These are phyloP conservation scores for Drosophila pruinosa DNA, from an alignment of 1,140 invertebrate genomes.

Conservation along the genomic window DNA sequence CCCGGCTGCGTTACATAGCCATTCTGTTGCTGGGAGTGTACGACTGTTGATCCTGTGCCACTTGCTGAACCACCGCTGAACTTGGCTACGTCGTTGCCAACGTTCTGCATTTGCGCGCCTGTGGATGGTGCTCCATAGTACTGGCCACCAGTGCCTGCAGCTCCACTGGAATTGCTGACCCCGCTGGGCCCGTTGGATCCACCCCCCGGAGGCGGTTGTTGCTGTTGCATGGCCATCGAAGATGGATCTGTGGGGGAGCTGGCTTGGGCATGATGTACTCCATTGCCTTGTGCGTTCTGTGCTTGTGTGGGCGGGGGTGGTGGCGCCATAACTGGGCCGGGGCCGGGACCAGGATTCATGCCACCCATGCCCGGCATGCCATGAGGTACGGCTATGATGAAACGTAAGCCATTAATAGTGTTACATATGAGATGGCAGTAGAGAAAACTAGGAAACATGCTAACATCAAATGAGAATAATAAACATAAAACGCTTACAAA, in stretches of 20 bases:
- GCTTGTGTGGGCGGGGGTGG: conserved; percentile 73
- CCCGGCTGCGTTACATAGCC: conserved; percentile 67
- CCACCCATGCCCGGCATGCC: conserved; percentile 74
- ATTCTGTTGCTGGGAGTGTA: conserved; percentile 83
- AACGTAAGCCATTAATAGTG: neutral
- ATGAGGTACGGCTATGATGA: conserved; percentile 72
- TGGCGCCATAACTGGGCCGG: conserved; percentile 72
- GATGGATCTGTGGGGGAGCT: conserved; percentile 65
- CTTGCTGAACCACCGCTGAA: conserved; percentile 43
- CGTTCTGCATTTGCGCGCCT: conserved; percentile 65
- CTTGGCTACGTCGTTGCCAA: conserved; percentile 53
- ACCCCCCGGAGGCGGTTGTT: conserved; percentile 47
- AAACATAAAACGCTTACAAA: conserved; percentile 84
- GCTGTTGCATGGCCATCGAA: conserved; percentile 63
- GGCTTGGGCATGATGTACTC: conserved; percentile 64
- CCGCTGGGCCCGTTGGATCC: conserved; percentile 49
- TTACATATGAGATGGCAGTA: conserved; percentile 11
- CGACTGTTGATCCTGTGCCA: conserved; percentile 63
- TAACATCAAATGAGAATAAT: conserved; percentile 60
- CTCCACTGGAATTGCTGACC: conserved; percentile 35
- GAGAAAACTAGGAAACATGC: conserved; percentile 52
- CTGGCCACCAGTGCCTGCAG: conserved; percentile 34
- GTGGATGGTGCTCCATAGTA: conserved; percentile 65
- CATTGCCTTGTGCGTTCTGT: conserved; percentile 74
- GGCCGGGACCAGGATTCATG: conserved; percentile 66